Percentiles rank a stretch among this genome's conserved stretches.
Evolutionary conservation across 1,140 invertebrate species (phyloP).

Genomic region (Chionoecetes opilio): DNA sequence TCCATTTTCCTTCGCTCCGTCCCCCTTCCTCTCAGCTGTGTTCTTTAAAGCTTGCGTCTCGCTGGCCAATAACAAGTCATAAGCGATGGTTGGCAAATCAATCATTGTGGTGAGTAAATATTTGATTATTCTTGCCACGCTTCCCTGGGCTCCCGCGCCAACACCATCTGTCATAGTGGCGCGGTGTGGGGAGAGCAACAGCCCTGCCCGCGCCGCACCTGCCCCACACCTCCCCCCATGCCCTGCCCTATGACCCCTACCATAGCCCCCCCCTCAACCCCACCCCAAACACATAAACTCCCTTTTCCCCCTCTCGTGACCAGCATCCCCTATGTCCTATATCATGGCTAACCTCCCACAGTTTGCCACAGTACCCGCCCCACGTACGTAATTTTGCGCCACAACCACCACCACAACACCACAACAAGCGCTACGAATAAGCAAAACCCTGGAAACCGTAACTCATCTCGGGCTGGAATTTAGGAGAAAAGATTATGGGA

Average conservation of each 20-base stretch:
- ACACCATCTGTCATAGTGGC: neutral
- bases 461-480: neutral
- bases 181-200: neutral
- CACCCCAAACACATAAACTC: neutral
- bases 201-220: neutral
- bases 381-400: neutral
- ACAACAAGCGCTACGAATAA: too few species aligned
- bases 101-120: neutral
- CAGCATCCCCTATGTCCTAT: neutral
- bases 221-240: neutral
- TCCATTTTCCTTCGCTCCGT: too few species aligned
- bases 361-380: too few species aligned
- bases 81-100: neutral
- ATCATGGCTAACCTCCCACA: too few species aligned
- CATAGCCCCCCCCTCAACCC: neutral
- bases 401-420: too few species aligned
- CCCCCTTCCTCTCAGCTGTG: too few species aligned
- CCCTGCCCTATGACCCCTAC: too few species aligned
- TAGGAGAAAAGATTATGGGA: neutral
- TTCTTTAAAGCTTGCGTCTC: neutral
- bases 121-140: neutral
- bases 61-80: neutral
- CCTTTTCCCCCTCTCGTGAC: neutral
- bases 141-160: neutral
- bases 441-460: neutral